These are phyloP conservation scores for Danionella cerebrum DNA, from an alignment of 2,113 vertebrate species.

Conservation along the genomic window DNA sequence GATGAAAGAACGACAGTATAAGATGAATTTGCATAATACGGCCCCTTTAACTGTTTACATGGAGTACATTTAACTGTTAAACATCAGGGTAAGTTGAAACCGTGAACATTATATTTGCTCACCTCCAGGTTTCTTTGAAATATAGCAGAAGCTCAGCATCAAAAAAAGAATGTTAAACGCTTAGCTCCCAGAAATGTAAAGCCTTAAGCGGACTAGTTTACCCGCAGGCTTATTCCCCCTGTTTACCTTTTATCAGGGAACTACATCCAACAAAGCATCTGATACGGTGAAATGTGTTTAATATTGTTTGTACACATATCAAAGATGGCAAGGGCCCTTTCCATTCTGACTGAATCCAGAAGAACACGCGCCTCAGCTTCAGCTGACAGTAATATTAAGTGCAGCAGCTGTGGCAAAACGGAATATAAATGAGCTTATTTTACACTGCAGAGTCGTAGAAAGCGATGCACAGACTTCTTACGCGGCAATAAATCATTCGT, in stretches of 20 bases:
- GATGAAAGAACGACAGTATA: too few species aligned
- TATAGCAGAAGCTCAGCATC: not conserved
- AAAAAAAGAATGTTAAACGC: not conserved
- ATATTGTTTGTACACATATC: slow-evolving; percentile 68
- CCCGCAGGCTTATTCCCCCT: slow-evolving; percentile 44
- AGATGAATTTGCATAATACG: too few species aligned
- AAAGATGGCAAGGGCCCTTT: slow-evolving; percentile 49
- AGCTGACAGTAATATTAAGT: slow-evolving; percentile 77
- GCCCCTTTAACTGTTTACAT: too few species aligned
- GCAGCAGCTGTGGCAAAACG: slow-evolving; percentile 68
- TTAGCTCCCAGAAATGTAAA: not conserved
- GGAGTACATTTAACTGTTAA: too few species aligned
- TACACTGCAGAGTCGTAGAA: slow-evolving; percentile 70
- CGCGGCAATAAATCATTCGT: slow-evolving; percentile 79
- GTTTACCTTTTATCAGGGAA: slow-evolving; percentile 38
- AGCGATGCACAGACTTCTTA: slow-evolving; percentile 67
- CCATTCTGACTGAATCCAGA: slow-evolving; percentile 62
- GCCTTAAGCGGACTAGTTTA: slow-evolving; percentile 28
- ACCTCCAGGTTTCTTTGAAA: not conserved
- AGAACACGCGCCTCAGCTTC: slow-evolving; percentile 60
- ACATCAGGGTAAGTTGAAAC: too few species aligned
- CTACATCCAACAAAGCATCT: slow-evolving; percentile 43
- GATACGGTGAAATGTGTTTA: slow-evolving; percentile 65
- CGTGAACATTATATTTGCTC: too few species aligned
- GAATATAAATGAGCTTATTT: slow-evolving; percentile 82